These are phyloP conservation scores for Drosophila differens DNA, from an alignment of 2,888 invertebrate genomes.

Conservation along the genomic window DNA sequence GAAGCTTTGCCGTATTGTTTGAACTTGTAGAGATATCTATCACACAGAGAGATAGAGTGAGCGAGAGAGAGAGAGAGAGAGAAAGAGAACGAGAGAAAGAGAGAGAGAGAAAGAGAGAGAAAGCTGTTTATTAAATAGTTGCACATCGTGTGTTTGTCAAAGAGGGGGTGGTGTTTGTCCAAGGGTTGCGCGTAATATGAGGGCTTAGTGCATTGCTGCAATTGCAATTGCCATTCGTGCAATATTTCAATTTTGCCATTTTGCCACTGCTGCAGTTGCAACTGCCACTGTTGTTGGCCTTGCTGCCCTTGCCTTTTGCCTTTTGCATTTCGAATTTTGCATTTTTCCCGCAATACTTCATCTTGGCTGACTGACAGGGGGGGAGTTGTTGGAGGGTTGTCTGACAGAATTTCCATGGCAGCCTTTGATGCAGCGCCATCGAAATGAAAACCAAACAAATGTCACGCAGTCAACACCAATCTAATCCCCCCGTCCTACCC, in stretches of 20 bases:
- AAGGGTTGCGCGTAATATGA: neutral
- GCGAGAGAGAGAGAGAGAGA: neutral
- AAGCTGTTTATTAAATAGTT: conserved; percentile 79
- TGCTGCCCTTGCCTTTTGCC: conserved; percentile 6
- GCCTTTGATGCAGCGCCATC: conserved; percentile 46
- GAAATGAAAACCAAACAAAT: conserved; percentile 80
- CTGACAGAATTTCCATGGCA: conserved; percentile 61
- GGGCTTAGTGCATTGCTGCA: conserved; percentile 63
- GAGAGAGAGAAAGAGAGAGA: neutral
- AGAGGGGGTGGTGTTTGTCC: neutral
- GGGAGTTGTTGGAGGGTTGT: neutral
- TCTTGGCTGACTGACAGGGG: conserved; percentile 2
- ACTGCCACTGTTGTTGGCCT: conserved; percentile 24
- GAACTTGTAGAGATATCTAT: conserved; percentile 13
- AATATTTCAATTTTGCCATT: conserved; percentile 72
- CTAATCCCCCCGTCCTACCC: conserved; percentile 21
- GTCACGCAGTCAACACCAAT: conserved; percentile 48
- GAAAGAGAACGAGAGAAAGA: neutral
- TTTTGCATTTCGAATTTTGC: conserved; percentile 1
- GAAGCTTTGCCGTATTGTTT: conserved; percentile 28
- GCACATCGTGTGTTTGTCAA: conserved; percentile 33
- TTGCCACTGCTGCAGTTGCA: conserved; percentile 26
- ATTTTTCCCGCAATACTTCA: conserved; percentile 28
- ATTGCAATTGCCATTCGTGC: conserved; percentile 75
- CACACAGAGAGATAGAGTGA: neutral